phyloP scores from a whole-genome alignment of 2,113 vertebrate genomes.

The Corydoras sp. region DNA sequence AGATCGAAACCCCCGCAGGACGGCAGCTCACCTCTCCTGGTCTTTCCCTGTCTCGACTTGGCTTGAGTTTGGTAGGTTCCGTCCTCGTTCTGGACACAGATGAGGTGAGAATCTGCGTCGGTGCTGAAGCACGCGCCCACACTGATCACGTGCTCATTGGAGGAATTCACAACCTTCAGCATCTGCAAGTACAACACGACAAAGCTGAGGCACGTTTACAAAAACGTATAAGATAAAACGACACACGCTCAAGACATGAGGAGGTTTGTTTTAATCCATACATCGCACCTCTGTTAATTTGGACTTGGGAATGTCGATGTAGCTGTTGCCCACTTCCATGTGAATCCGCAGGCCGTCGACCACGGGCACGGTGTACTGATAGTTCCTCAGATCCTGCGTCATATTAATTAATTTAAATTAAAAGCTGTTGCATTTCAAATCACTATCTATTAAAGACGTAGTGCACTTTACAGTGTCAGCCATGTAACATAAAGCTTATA shows the following conservation, averaged over 20 bases:
- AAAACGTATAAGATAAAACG: neutral
- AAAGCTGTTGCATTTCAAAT: neutral
- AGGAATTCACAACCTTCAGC: constrained; percentile 79
- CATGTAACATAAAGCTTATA: no score
- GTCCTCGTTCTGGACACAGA: constrained; percentile 83
- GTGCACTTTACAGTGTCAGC: no score
- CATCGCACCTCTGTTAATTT: constrained; percentile 76
- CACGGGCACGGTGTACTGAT: constrained; percentile 82
- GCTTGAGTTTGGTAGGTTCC: constrained; percentile 86
- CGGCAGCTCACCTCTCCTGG: constrained; percentile 74
- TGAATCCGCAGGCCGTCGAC: constrained; percentile 83
- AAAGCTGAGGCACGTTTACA: neutral
- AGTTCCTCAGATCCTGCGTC: constrained; percentile 85
- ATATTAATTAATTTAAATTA: neutral
- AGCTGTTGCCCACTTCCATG: constrained; percentile 91
- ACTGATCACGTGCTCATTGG: constrained; percentile 90
- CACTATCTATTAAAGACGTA: neutral
- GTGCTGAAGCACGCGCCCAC: constrained; percentile 82
- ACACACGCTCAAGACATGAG: no score
- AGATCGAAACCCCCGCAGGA: no score
- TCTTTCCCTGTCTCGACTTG: constrained; percentile 74
- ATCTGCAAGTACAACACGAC: constrained; percentile 61
- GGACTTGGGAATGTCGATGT: constrained; percentile 83
- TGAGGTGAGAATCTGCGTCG: constrained; percentile 87
- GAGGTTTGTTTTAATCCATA: neutral